Base-by-base conservation (phyloP, 1,140 invertebrate species). In the Calliphora vicina region DNA sequence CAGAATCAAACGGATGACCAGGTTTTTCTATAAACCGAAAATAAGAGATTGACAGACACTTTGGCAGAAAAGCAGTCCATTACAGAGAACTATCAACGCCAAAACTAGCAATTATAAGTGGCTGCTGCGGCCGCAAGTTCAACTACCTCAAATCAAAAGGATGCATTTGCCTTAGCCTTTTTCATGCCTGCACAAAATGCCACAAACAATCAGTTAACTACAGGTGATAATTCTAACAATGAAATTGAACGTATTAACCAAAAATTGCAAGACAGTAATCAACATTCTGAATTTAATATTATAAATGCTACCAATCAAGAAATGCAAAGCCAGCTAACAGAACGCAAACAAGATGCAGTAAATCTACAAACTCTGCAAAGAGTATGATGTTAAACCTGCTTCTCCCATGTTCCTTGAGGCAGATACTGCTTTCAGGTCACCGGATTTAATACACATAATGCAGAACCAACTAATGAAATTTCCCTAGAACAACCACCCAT, bases 1-100 rank as follows among this genome's bases (percentile, higher is more conserved):
- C 90, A 91, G 81, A 90, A 90, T 71, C 88, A 91, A 72, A 90
- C 88, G 0, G 88, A 90, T 45, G 90, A 91, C 25, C 88, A 90
- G 83, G 88, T 90, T 0, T 88, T 87, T 72, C 86, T 91, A 27
- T 86, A 90, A 83, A 89, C 88, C 61, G 89, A 91, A 84, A 90
- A 91, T 83, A 90, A 88, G 26, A 86, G 89, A 10, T 83, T 91
- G 2, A 80, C 86, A 4, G 87, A 88, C 80, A 83, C 88, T 57
- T 71, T 92, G 0, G 82, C 82, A 20, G 87, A 90, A 83, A 87
- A 90, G 80, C 87, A 91, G 61, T 84, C 82, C 0, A 87, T 88
- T n/a, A 87, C 90, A 80, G 84, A 88, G 82, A 84, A 87, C 84
- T 84, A 86, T 84, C 86, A 86, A 85, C 57, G 86, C 82, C 84